phyloP scores from a whole-genome alignment of 2,113 vertebrate species.

The Chloropsis hardwickii region DNA sequence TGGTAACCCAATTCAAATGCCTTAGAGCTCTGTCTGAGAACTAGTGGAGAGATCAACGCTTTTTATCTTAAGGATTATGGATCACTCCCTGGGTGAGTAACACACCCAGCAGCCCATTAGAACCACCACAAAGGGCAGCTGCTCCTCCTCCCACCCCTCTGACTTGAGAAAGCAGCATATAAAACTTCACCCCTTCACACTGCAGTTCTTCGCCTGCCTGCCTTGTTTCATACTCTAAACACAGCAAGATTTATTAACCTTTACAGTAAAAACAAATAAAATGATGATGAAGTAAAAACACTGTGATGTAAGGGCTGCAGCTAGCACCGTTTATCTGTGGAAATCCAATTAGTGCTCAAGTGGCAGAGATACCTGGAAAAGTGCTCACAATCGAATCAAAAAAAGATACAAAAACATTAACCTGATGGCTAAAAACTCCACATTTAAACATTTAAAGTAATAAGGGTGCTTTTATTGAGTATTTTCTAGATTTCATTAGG shows the following conservation, averaged over 20 bases:
- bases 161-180: constrained; percentile 41
- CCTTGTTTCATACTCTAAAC: constrained; percentile 68
- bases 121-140: constrained; percentile 33
- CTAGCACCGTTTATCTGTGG: constrained; percentile 91
- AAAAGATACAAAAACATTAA: constrained; percentile 90
- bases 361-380: constrained; percentile 95
- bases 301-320: constrained; percentile 78
- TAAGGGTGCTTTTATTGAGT: constrained; percentile 82
- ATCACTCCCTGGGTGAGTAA: constrained; percentile 28
- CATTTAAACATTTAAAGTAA: constrained; percentile 83
- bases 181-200: not conserved
- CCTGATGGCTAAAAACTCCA: constrained; percentile 84
- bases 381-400: constrained; percentile 96
- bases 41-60: constrained; percentile 63
- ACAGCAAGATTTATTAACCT: constrained; percentile 79
- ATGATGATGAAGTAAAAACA: constrained; percentile 75
- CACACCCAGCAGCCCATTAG: constrained; percentile 52
- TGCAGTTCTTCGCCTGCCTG: constrained; percentile 38
- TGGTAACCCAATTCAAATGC: constrained; percentile 69
- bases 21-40: constrained; percentile 61
- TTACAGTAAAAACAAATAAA: constrained; percentile 86
- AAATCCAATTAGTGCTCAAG: constrained; percentile 95
- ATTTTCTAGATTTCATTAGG: constrained; percentile 83
- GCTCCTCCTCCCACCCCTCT: constrained; percentile 5
- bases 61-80: constrained; percentile 68